phyloP scores from a whole-genome alignment of 2,113 vertebrate species.

The Capreolus pygargus region DNA sequence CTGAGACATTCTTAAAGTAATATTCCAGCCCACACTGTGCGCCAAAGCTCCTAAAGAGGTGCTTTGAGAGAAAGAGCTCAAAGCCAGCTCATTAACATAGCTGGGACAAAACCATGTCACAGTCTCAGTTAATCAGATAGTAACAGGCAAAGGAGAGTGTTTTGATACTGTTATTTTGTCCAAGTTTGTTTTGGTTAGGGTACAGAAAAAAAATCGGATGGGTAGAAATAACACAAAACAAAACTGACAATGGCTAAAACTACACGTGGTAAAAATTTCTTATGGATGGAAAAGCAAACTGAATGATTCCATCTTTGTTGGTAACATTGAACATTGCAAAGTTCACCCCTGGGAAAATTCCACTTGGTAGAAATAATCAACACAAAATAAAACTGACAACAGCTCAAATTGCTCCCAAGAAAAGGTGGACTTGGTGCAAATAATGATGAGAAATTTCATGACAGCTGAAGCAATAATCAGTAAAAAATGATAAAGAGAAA shows the following conservation, averaged over 20 bases:
- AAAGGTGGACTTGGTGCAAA: conserved; percentile 43
- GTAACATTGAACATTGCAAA: conserved; percentile 21
- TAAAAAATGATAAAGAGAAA: conserved; percentile 42
- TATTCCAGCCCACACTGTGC: not conserved
- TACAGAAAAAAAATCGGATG: conserved; percentile 38
- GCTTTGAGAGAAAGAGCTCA: not conserved
- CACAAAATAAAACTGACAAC: conserved; percentile 46
- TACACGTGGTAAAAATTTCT: conserved; percentile 28
- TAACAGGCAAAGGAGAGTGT: conserved; percentile 10
- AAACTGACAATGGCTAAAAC: conserved; percentile 44
- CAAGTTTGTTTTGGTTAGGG: conserved; percentile 34
- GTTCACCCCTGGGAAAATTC: conserved; percentile 43
- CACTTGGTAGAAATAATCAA: conserved; percentile 34
- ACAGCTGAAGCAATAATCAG: conserved; percentile 7
- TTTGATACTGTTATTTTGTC: conserved; percentile 24
- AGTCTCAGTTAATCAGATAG: not conserved
- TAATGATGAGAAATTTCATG: conserved; percentile 13
- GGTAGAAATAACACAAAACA: conserved; percentile 49
- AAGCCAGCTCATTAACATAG: not conserved
- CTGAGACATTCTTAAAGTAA: not conserved
- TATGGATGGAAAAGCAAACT: conserved; percentile 58
- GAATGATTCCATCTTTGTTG: conserved; percentile 38
- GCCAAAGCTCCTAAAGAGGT: not conserved
- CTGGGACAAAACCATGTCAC: not conserved
- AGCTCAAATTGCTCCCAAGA: not conserved